These are phyloP conservation scores for Hydrozoanthus tunicans DNA, from an alignment of 64 coral and sea anemone species.

Conservation along the genomic window DNA sequence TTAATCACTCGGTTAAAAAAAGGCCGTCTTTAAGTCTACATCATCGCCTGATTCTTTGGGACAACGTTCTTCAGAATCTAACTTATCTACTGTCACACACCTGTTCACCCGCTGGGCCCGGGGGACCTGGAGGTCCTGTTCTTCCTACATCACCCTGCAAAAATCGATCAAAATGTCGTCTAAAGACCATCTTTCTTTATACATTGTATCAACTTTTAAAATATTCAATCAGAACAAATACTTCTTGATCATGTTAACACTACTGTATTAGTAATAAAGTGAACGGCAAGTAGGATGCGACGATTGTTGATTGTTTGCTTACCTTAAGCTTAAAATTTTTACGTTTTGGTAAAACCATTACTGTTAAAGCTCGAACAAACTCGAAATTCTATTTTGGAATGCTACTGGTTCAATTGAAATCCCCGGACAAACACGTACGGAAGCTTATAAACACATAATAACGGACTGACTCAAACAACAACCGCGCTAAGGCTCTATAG, in stretches of 20 bases:
- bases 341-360: too few species aligned
- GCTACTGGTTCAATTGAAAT: too few species aligned
- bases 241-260: not conserved
- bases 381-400: too few species aligned
- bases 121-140: not conserved
- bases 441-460: too few species aligned
- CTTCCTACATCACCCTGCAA: slow-evolving; percentile 1
- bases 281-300: too few species aligned
- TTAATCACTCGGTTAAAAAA: not conserved
- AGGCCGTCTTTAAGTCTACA: not conserved
- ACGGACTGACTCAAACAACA: too few species aligned
- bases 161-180: not conserved
- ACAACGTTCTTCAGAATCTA: not conserved
- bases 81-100: not conserved
- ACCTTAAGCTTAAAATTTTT: too few species aligned
- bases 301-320: too few species aligned
- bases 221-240: not conserved
- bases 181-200: not conserved
- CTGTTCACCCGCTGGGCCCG: not conserved
- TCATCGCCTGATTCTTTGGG: not conserved
- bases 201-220: not conserved
- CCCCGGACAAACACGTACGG: too few species aligned
- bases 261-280: too few species aligned
- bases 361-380: too few species aligned
- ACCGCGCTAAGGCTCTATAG: too few species aligned